Evolutionary conservation across 2,888 invertebrate species (phyloP).

Genomic region (Ochropleura leucogaster): DNA sequence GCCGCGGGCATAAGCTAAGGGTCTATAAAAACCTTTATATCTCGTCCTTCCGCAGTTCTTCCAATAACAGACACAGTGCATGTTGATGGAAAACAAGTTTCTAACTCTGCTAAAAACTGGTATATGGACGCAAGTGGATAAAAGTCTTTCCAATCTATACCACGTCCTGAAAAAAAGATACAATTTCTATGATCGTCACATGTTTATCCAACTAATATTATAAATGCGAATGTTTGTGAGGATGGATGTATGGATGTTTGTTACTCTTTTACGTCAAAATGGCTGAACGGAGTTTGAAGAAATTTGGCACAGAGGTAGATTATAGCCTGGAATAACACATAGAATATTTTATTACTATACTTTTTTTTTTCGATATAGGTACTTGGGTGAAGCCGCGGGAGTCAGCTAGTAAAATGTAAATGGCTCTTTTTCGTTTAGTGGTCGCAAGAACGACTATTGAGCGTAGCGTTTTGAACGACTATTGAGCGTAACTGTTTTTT

Average conservation of each 20-base stretch:
- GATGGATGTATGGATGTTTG: too few species aligned
- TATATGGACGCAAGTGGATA: slow-evolving; percentile 93
- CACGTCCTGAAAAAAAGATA: slow-evolving; percentile 71
- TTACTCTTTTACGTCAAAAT: too few species aligned
- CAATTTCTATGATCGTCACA: background rate
- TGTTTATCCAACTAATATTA: background rate
- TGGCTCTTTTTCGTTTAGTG: too few species aligned
- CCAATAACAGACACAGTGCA: slow-evolving; percentile 94
- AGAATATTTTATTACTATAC: too few species aligned
- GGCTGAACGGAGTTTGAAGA: too few species aligned
- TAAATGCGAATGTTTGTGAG: background rate
- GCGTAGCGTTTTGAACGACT: background rate
- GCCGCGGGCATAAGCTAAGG: too few species aligned
- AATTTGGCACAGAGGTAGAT: too few species aligned
- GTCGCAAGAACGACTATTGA: background rate
- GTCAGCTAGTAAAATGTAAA: too few species aligned
- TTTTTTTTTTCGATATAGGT: too few species aligned
- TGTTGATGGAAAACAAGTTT: slow-evolving; percentile 93
- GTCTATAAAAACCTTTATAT: slow-evolving; percentile 92
- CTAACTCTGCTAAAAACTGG: slow-evolving; percentile 93
- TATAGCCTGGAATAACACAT: too few species aligned
- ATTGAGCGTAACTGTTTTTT: background rate
- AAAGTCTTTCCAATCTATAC: slow-evolving; percentile 94
- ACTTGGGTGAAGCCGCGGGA: too few species aligned
- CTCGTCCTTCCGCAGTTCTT: slow-evolving; percentile 93